phyloP scores from a whole-genome alignment of 2,888 invertebrate species.

The Ormyrus thymus region DNA sequence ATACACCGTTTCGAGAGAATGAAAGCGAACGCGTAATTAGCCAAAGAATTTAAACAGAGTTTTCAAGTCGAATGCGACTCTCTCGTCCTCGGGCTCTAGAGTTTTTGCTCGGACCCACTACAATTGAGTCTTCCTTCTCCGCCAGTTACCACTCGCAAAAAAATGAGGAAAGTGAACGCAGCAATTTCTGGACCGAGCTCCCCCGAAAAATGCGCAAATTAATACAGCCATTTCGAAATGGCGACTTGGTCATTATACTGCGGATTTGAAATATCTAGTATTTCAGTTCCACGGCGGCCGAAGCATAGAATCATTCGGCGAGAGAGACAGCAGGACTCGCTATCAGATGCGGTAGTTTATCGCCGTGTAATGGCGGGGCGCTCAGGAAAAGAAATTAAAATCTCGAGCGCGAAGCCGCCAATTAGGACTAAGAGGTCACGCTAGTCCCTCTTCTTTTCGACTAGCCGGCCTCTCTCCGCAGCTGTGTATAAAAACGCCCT shows the following conservation, averaged over 20 bases:
- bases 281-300: slow-evolving; percentile 17
- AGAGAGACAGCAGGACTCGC: slow-evolving; percentile 7
- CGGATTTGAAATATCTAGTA: slow-evolving; percentile 43
- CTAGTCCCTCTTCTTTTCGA: too few relatives aligned
- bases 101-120: slow-evolving; percentile 20
- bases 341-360: slow-evolving; percentile 57
- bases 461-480: too few relatives aligned
- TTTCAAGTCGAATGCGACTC: background rate
- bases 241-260: slow-evolving; percentile 17
- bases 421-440: slow-evolving; percentile 44
- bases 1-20: background rate
- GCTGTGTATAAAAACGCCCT: too few relatives aligned
- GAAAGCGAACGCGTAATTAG: slow-evolving; percentile 22
- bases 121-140: slow-evolving; percentile 37
- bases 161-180: slow-evolving; percentile 19
- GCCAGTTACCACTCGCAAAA: background rate
- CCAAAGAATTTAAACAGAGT: slow-evolving; percentile 18
- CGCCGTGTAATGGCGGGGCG: slow-evolving; percentile 56
- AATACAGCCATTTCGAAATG: slow-evolving; percentile 40
- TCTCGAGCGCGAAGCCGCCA: slow-evolving; percentile 56
- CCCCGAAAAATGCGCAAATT: slow-evolving; percentile 32
- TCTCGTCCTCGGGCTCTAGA: background rate
- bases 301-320: slow-evolving; percentile 19
- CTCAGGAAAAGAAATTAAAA: slow-evolving; percentile 59
- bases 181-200: slow-evolving; percentile 4